Evolutionary conservation across 1,140 invertebrate species (phyloP), one percentile per base, ranked within the genome.

Genomic region (Drosophila kurseongensis): DNA sequence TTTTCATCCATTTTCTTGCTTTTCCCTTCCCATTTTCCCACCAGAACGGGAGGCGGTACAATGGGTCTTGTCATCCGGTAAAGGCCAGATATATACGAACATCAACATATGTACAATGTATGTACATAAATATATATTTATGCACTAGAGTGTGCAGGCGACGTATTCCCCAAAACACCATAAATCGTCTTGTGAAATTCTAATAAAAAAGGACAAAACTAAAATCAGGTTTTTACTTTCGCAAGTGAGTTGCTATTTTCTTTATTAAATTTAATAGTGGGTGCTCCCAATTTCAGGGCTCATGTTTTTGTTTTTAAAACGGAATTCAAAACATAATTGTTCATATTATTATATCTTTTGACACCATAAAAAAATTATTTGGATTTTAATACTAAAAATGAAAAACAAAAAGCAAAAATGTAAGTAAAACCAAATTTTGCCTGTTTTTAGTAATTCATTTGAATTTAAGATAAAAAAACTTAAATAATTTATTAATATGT

Each of bases 1-100:
- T 75, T 74, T 74, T 55, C 57, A 75, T 73, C 35, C 67, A 47
- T 73, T 74, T 74, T 65, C 59, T 74, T 56, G 48, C 38, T 74
- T 63, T 62, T 50, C 47, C 45, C 45, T 18, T 36, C 7, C 50
- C 44, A 23, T 41, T 44, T 9, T 32, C 29, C 55, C 65, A 18
- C 29, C 45, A 35, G 66, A 66, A 66, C 66, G 50, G 18, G 35
- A 47, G 63, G 63, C 67, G 63, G n/a, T 57, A 69, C 65, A 69
- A 69, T 71, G 67, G 47, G 51, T 57, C 50, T 18, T 71, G 67
- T 71, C 66, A 69, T 71, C 66, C 65, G 44, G 42, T 14, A 48
- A 41, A 41, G 50, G 14, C 59, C 44, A 48, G 9, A 45, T 23
- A 63, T 23, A 63, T 38, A 32, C 42, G 55, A n/a, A 9, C 38